Conservation (phyloP, 2,888 invertebrate species). For the Sialis lutaria region DNA sequence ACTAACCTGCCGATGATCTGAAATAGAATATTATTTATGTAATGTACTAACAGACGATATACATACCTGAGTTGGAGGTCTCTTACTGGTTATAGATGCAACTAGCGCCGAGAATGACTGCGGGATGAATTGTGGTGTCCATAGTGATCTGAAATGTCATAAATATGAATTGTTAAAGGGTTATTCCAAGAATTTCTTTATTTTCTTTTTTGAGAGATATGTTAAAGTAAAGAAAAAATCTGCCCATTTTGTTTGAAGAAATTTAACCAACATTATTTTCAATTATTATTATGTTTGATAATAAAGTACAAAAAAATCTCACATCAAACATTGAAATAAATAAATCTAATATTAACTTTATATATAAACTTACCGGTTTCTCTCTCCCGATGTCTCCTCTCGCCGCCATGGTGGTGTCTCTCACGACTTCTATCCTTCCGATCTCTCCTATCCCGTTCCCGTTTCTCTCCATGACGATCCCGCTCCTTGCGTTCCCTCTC, state of each 20-base stretch:
- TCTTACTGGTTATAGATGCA: slow-evolving; percentile 23
- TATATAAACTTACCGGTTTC: slow-evolving; percentile 9
- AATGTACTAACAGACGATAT: not conserved
- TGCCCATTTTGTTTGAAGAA: too few relatives aligned
- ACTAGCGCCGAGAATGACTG: slow-evolving; percentile 5
- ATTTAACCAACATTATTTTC: too few relatives aligned
- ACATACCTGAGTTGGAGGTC: slow-evolving; percentile 22
- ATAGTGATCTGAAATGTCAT: not conserved
- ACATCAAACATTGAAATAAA: slow-evolving; percentile 16
- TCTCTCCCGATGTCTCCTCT: slow-evolving; percentile 8
- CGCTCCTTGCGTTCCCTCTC: slow-evolving; percentile 10
- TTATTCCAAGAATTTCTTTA: too few relatives aligned
- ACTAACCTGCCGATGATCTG: slow-evolving; percentile 6
- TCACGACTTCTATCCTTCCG: slow-evolving; percentile 15
- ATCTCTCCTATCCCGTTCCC: slow-evolving; percentile 11
- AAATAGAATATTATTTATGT: slow-evolving; percentile 1
- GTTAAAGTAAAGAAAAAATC: too few relatives aligned
- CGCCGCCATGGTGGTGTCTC: slow-evolving; percentile 6
- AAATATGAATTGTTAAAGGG: not conserved
- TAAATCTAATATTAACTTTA: slow-evolving; percentile 7
- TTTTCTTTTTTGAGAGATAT: too few relatives aligned
- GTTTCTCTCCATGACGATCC: slow-evolving; percentile 5
- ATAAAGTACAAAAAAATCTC: too few relatives aligned
- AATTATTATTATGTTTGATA: too few relatives aligned
- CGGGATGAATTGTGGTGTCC: not conserved